A percentile compares a stretch with the other conserved stretches of the same genome.
phyloP scores from a whole-genome alignment of 2,113 vertebrate species.

The Mugil cephalus region DNA sequence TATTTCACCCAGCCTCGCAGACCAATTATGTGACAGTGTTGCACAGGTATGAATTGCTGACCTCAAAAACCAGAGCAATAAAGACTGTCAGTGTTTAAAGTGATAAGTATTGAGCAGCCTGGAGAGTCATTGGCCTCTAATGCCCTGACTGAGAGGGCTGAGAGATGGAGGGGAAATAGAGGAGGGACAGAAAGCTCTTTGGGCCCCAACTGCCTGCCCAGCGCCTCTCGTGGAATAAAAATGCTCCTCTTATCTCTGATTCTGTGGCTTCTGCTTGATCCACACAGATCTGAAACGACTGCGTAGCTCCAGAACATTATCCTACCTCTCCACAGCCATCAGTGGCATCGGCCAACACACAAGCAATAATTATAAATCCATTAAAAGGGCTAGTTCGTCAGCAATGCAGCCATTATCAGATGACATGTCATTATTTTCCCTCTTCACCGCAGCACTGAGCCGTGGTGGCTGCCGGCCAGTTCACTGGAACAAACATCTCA shows the following conservation, averaged over 20 bases:
- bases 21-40: constrained; percentile 39
- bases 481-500: constrained; percentile 61
- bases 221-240: constrained; percentile 71
- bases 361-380: constrained; percentile 82
- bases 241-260: constrained; percentile 73
- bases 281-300: constrained; percentile 70
- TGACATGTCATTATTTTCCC: constrained; percentile 69
- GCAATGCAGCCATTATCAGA: constrained; percentile 79
- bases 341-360: constrained; percentile 62
- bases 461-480: constrained; percentile 57
- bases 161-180: constrained; percentile 39
- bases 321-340: constrained; percentile 64
- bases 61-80: constrained; percentile 45
- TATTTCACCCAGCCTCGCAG: neutral
- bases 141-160: constrained; percentile 19
- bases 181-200: constrained; percentile 53
- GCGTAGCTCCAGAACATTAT: constrained; percentile 73
- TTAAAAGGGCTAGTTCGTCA: constrained; percentile 78
- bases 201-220: constrained; percentile 42
- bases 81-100: constrained; percentile 48
- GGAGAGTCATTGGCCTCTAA: constrained; percentile 47
- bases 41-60: constrained; percentile 50
- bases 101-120: constrained; percentile 54
- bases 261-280: constrained; percentile 59
- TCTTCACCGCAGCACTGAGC: constrained; percentile 53